Conservation (phyloP, 2,888 invertebrate genomes). For the Perithous albicinctus region DNA sequence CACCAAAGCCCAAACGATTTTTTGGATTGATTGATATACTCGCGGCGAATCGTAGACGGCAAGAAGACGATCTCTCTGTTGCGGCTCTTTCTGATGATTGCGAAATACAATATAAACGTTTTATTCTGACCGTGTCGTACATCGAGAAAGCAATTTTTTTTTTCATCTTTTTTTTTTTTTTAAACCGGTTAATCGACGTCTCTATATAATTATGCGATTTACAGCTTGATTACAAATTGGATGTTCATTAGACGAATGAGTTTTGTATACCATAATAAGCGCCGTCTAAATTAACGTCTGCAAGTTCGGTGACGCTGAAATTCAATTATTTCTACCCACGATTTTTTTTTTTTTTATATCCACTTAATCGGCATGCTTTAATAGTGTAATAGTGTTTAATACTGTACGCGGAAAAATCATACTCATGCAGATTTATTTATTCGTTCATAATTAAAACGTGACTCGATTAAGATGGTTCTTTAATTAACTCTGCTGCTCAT, state of each 20-base stretch:
- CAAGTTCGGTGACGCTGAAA: conserved; percentile 18
- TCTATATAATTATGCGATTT: conserved; percentile 56
- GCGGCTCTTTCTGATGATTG: conserved; percentile 11
- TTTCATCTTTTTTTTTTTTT: neutral
- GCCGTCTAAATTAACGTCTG: conserved; percentile 8
- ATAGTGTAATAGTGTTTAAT: neutral
- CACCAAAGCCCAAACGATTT: conserved; percentile 60
- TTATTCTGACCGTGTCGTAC: conserved; percentile 21
- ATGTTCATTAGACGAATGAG: conserved; percentile 58
- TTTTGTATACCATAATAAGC: conserved; percentile 38
- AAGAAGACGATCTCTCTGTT: conserved; percentile 58
- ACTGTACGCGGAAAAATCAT: conserved; percentile 46
- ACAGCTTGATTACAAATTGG: conserved; percentile 65
- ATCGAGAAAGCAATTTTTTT: conserved; percentile 23
- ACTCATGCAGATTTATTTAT: conserved; percentile 54
- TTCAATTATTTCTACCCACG: conserved; percentile 10
- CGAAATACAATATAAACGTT: conserved; percentile 43
- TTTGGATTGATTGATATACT: conserved; percentile 62
- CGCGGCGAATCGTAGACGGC: conserved; percentile 56
- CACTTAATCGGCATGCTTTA: neutral
- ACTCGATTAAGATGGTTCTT: conserved; percentile 68
- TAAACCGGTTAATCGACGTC: conserved; percentile 43
- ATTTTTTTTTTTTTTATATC: neutral
- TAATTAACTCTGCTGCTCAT: conserved; percentile 68
- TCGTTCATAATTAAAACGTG: conserved; percentile 67